These are phyloP conservation scores for Galerucella nymphaeae DNA, from an alignment of 2,888 invertebrate species.

Conservation along the genomic window DNA sequence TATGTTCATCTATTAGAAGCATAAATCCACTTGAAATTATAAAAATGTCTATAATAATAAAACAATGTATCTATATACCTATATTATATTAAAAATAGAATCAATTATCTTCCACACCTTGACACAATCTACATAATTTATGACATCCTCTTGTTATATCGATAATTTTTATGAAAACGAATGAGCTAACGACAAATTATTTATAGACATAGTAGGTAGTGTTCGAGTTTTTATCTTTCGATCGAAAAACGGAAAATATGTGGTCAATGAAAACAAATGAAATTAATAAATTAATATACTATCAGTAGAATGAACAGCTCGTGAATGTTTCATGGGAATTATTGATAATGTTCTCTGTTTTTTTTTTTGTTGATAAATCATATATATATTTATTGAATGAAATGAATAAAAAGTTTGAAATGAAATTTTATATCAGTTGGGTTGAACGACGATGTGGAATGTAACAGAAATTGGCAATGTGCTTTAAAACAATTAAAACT, in stretches of 20 bases:
- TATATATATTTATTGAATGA: background rate
- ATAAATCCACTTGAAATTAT: too few relatives aligned
- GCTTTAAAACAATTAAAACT: constrained; percentile 63
- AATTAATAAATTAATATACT: constrained; percentile 18
- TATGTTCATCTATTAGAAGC: too few relatives aligned
- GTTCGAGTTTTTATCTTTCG: constrained; percentile 11
- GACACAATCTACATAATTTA: constrained; percentile 25
- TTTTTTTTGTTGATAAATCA: background rate
- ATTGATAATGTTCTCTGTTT: background rate
- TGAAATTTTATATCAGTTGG: constrained; percentile 24
- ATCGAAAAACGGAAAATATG: constrained; percentile 6
- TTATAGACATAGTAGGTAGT: constrained; percentile 8
- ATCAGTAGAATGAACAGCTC: constrained; percentile 1
- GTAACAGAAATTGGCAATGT: constrained; percentile 60
- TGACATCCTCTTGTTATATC: constrained; percentile 24
- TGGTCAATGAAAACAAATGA: constrained; percentile 18
- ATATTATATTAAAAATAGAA: background rate
- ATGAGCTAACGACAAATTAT: constrained; percentile 20
- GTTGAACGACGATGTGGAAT: constrained; percentile 42
- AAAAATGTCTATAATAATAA: background rate
- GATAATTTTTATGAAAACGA: constrained; percentile 18
- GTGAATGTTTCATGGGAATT: constrained; percentile 6
- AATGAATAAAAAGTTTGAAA: background rate
- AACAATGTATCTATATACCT: background rate
- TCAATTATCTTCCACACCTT: constrained; percentile 17